Evolutionary conservation across 2,888 invertebrate species (phyloP), one percentile per base, ranked within the genome.

Genomic region (Himalopsyche anomala): DNA sequence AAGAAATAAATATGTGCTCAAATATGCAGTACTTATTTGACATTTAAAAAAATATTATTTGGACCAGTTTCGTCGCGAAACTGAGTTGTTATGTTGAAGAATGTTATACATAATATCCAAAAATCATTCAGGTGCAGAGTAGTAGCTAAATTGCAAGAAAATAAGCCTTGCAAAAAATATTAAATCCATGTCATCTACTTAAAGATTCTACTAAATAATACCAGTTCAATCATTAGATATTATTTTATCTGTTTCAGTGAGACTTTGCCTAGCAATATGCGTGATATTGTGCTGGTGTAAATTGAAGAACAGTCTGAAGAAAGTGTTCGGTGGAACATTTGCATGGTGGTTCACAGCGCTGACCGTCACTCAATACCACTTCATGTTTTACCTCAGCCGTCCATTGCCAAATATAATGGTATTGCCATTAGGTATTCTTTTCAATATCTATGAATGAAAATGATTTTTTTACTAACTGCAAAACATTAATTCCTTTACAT

Each of bases 371-470:
- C 99, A 99, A 91, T 99, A 99, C 91, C 99, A 99, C 92, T 98
- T 99, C 90, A 96, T 99, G 95, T 99, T 98, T 92, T 99, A 99
- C 91, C 95, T 98, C 92, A 97, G 98, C 90, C 95, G 99, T 87
- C 96, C 99, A 15, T 93, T 99, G 90, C 99, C 99, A 85, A 99
- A 99, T 92, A 97, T 97, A 54, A 97, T 99, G 94, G 98, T 97
- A 62, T 92, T 99, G 90, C 97, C 97, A 84, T 92, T 98, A 90
- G 98, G 99, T 99, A 86, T 86, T 62, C 62, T 62, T 85, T 85
- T 86, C 38, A 85, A 51, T 86, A 80, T 80, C 19, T 28, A 74
- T 45, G 40, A 85, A 84, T 87, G 4, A 19, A 28, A 62, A 19
- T 62, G n/a, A 55, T 9, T 51, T 83, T 91, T 88, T 9, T 81